Evolutionary conservation across 2,797 vertebrate genomes (phyloP).

Genomic region (Manis crassicaudata): DNA sequence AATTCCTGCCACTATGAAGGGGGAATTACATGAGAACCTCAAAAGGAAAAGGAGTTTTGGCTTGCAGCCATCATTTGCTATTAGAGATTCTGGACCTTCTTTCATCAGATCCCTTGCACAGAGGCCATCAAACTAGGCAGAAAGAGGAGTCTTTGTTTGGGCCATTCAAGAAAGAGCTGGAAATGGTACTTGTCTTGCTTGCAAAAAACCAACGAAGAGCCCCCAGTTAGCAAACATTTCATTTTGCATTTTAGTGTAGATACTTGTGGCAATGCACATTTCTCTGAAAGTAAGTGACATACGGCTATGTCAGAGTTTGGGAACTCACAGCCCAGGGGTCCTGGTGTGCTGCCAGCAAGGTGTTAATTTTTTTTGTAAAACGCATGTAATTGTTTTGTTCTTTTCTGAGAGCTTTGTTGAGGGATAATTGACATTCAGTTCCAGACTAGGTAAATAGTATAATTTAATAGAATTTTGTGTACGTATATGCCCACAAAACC

Average conservation of each 20-base stretch:
- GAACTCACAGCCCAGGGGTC: background rate
- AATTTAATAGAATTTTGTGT: background rate
- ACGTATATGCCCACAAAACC: background rate
- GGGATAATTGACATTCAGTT: background rate
- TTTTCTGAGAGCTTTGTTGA: background rate
- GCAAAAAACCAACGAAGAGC: background rate
- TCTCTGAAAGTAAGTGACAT: background rate
- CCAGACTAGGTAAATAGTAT: background rate
- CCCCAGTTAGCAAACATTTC: background rate
- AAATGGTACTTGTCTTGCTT: background rate
- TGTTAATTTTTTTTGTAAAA: background rate
- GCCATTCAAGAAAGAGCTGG: background rate
- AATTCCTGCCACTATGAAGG: background rate
- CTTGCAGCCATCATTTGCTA: background rate
- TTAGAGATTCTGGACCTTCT: slow-evolving; percentile 47
- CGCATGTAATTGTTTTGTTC: background rate
- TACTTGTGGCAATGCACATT: fast-evolving
- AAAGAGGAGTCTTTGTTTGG: background rate
- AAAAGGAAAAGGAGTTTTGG: slow-evolving; percentile 1
- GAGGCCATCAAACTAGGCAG: background rate
- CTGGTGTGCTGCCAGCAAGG: background rate
- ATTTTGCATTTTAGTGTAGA: background rate
- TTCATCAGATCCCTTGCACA: slow-evolving; percentile 11
- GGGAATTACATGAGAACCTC: slow-evolving; percentile 21
- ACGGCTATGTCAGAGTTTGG: background rate